A percentile compares a stretch with the other conserved stretches of the same genome.
These are phyloP conservation scores for Varanus komodoensis DNA, from an alignment of 2,113 vertebrate genomes.

Conservation along the genomic window DNA sequence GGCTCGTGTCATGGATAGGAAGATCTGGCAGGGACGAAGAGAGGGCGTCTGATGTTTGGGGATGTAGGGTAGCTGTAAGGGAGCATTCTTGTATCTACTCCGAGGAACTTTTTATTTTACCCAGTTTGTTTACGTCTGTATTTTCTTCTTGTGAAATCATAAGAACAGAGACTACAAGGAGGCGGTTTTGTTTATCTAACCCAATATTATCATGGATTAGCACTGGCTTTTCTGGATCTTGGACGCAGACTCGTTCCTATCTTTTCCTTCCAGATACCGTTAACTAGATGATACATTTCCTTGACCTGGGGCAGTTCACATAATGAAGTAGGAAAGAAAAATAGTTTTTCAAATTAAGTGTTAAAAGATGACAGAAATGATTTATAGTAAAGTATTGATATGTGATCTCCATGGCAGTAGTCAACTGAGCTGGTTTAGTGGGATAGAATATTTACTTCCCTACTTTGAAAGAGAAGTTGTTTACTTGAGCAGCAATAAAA, in stretches of 20 bases:
- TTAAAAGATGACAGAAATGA: neutral
- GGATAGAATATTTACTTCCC: neutral
- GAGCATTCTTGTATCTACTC: neutral
- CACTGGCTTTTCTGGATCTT: neutral
- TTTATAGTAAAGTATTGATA: no score
- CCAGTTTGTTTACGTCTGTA: neutral
- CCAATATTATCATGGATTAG: neutral
- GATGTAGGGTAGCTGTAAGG: neutral
- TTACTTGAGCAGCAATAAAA: neutral
- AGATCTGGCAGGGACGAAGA: no score
- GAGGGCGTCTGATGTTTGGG: neutral
- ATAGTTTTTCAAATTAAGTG: neutral
- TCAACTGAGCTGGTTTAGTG: neutral
- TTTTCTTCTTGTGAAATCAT: no score
- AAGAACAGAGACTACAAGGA: neutral
- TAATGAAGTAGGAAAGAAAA: neutral
- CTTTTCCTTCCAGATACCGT: neutral
- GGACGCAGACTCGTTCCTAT: neutral
- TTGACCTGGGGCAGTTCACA: neutral
- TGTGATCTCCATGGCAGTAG: neutral
- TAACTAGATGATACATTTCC: neutral
- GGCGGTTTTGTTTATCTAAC: neutral
- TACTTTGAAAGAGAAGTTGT: neutral
- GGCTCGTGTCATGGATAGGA: neutral
- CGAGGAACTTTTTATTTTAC: neutral